Conservation (phyloP, 2,797 vertebrate species). For the Staurois parvus region DNA sequence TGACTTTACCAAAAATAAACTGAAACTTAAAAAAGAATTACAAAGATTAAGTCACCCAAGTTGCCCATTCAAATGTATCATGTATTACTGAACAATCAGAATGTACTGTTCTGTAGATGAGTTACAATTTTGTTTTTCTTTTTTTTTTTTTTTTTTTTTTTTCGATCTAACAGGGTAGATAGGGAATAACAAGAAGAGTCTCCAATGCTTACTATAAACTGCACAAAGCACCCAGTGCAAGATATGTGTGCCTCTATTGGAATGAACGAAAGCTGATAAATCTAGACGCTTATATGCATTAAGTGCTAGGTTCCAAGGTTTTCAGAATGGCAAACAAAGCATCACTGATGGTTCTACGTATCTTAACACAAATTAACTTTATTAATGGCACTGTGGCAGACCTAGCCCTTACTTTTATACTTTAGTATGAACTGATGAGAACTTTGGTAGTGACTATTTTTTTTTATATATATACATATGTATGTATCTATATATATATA, state of each 20-base stretch:
- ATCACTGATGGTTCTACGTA: conserved; percentile 79
- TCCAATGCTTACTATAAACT: conserved; percentile 66
- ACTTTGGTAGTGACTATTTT: conserved; percentile 87
- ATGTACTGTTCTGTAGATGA: conserved; percentile 70
- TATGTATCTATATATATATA: conserved; percentile 80
- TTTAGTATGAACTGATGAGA: conserved; percentile 87
- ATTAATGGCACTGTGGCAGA: conserved; percentile 81
- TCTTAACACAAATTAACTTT: conserved; percentile 75
- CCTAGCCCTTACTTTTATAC: conserved; percentile 86
- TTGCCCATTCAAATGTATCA: conserved; percentile 66
- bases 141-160: conserved; percentile 28
- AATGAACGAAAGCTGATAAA: conserved; percentile 69
- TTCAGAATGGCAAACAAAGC: conserved; percentile 75
- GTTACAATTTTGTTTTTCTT: conserved; percentile 45
- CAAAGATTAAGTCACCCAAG: conserved; percentile 38
- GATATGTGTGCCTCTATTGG: conserved; percentile 71
- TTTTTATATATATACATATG: conserved; percentile 84
- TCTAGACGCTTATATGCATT: conserved; percentile 66
- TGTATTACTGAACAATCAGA: conserved; percentile 69
- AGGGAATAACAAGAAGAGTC: conserved; percentile 65
- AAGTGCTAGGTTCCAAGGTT: conserved; percentile 78
- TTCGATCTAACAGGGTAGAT: conserved; percentile 60
- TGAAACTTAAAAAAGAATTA: conserved; percentile 45
- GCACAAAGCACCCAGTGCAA: conserved; percentile 70
- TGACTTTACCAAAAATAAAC: conserved; percentile 66